Percentiles rank a stretch among this genome's conserved stretches.
Evolutionary conservation across 2,888 invertebrate species (phyloP).

Genomic region (Biston betularia): DNA sequence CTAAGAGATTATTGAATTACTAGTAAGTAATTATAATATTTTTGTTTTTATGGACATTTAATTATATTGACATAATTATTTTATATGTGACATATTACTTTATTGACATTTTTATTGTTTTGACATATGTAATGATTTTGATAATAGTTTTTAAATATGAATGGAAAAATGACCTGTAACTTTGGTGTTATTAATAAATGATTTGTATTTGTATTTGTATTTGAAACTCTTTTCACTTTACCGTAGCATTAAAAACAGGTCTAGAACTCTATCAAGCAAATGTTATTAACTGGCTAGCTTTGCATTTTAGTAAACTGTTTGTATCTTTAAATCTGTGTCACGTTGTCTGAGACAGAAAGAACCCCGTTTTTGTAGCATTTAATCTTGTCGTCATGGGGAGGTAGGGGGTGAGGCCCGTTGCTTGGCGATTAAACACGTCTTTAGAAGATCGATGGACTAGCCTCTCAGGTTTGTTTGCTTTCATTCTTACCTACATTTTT

Average conservation of each 20-base stretch:
- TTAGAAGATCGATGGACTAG: slow-evolving; percentile 58
- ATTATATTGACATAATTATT: too few species aligned
- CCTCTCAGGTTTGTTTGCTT: slow-evolving; percentile 47
- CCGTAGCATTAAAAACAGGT: not conserved
- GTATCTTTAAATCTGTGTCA: slow-evolving; percentile 26
- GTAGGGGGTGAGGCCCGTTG: slow-evolving; percentile 51
- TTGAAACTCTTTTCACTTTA: not conserved
- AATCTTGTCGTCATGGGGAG: slow-evolving; percentile 58
- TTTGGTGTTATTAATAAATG: too few species aligned
- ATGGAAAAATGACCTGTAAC: too few species aligned
- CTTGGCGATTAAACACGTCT: slow-evolving; percentile 69
- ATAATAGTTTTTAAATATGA: too few species aligned
- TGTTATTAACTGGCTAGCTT: not conserved
- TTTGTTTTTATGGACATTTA: too few species aligned
- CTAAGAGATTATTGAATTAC: too few species aligned
- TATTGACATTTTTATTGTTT: too few species aligned
- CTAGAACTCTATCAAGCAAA: not conserved
- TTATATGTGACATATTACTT: too few species aligned
- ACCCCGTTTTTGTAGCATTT: slow-evolving; percentile 61
- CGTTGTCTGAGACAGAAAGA: slow-evolving; percentile 10
- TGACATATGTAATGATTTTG: too few species aligned
- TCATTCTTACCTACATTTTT: slow-evolving; percentile 46
- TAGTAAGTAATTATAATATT: too few species aligned
- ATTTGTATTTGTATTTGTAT: too few species aligned
- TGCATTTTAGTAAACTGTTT: slow-evolving; percentile 18